Evolutionary conservation across 1,140 invertebrate genomes (phyloP), one percentile per base, ranked within the genome.

Genomic region (Sinonovacula constricta): DNA sequence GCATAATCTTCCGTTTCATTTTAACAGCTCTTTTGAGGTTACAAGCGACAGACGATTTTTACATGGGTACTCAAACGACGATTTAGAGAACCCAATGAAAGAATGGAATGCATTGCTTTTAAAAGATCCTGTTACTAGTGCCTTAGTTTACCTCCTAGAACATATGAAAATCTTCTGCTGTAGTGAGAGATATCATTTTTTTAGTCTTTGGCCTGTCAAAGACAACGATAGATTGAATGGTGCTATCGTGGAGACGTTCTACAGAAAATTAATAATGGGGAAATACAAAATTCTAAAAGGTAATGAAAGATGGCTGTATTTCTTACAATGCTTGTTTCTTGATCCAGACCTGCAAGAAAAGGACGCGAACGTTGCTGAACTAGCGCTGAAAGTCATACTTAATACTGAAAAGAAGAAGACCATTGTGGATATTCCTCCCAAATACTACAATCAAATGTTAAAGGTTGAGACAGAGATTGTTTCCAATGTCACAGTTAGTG

Each of bases 21-120:
- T 80, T 66, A 80, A 72, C 33, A 70, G 78, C 45, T 79, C n/a
- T 22, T 80, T 80, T 74, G 51, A 53, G 7, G 63, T 80, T 3
- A 67, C 78, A 26, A 39, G 18, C 34, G 69, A 80, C 45, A 33
- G 78, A 18, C 60, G 68, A 33, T 39, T 53, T 22, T 49, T 80
- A n/a, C 31, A 80, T 51, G 69, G 74, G 22, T 66, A 80, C n/a
- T n/a, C n/a, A n/a, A n/a, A n/a, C n/a, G n/a, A n/a, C n/a, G n/a
- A n/a, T n/a, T n/a, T n/a, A n/a, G 53, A 39, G 18, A n/a, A 54
- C 33, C 39, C 15, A 33, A 51, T 18, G 60, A 24, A 49, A 36
- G 24, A 33, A 18, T 74, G 70, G 70, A 74, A 74, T 54, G 45
- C 7, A 0, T 36, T 33, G 18, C 24, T 74, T 10, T 53, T 74